Evolutionary conservation across 2,888 invertebrate species (phyloP).

Genomic region (Frankliniella fusca): DNA sequence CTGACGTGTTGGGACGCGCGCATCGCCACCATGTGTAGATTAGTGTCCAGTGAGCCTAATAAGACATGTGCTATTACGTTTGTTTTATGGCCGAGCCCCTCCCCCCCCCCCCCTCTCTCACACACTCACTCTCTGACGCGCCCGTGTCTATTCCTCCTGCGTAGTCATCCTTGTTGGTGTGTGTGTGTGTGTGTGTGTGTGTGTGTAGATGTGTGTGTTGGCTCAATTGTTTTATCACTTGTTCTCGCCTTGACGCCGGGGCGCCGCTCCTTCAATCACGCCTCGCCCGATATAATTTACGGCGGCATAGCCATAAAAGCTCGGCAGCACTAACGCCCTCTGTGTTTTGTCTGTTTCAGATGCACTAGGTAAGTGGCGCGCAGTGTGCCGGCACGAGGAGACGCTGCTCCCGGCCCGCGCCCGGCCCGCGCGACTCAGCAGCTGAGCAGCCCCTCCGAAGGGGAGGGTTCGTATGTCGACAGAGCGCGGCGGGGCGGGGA

Average conservation of each 20-base stretch:
- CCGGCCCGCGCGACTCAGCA: no score
- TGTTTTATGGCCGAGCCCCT: background rate
- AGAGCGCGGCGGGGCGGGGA: background rate
- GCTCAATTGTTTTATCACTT: conserved; percentile 17
- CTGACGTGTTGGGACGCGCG: background rate
- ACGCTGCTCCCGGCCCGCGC: no score
- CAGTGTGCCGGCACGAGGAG: no score
- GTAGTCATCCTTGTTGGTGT: background rate
- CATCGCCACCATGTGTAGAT: background rate
- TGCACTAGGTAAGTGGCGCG: conserved; percentile 5
- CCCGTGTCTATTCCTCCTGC: background rate
- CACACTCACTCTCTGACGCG: background rate
- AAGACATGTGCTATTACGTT: conserved; percentile 22
- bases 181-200: background rate
- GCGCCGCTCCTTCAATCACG: conserved; percentile 5
- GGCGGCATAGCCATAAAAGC: background rate
- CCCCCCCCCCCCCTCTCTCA: background rate
- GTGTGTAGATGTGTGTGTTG: background rate
- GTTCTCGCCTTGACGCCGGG: background rate
- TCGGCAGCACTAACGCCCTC: background rate
- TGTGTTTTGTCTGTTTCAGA: conserved; percentile 5
- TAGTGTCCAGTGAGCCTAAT: conserved; percentile 9
- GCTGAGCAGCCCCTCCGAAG: no score
- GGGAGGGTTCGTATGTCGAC: background rate
- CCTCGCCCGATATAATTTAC: background rate